These are phyloP conservation scores for Thunnus thynnus DNA, from an alignment of 2,113 vertebrate species.

Conservation along the genomic window DNA sequence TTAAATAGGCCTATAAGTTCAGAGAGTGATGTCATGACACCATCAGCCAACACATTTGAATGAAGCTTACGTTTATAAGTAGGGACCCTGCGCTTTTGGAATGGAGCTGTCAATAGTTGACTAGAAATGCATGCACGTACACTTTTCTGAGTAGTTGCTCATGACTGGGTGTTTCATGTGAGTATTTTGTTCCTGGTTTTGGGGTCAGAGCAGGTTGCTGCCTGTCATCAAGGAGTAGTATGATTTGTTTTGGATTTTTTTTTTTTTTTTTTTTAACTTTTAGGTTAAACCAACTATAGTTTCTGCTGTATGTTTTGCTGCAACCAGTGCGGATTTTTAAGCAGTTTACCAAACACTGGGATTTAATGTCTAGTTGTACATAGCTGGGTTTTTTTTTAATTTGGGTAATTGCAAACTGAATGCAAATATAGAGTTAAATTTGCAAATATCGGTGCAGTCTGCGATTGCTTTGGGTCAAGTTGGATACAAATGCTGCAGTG, in stretches of 20 bases:
- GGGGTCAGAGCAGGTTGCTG: neutral
- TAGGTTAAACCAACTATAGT: neutral
- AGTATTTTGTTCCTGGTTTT: conserved; percentile 23
- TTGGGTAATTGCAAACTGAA: neutral
- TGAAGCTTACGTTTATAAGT: conserved; percentile 77
- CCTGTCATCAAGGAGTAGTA: neutral
- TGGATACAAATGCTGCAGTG: neutral
- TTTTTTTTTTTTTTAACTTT: neutral
- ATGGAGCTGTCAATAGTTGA: conserved; percentile 40
- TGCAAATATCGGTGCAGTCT: neutral
- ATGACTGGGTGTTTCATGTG: conserved; percentile 41
- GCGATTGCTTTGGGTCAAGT: neutral
- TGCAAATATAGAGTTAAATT: neutral
- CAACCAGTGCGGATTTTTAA: neutral
- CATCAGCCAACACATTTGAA: conserved; percentile 82
- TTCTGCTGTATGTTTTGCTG: neutral
- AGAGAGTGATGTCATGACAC: conserved; percentile 79
- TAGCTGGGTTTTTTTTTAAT: neutral
- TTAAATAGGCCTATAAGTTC: conserved; percentile 73
- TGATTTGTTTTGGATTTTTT: neutral
- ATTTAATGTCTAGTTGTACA: neutral
- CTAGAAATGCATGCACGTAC: neutral
- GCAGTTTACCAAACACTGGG: neutral
- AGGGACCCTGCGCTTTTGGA: conserved; percentile 41
- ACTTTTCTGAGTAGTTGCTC: conserved; percentile 31